Conservation (phyloP, 2,888 invertebrate genomes). For the Conus canariensis region DNA sequence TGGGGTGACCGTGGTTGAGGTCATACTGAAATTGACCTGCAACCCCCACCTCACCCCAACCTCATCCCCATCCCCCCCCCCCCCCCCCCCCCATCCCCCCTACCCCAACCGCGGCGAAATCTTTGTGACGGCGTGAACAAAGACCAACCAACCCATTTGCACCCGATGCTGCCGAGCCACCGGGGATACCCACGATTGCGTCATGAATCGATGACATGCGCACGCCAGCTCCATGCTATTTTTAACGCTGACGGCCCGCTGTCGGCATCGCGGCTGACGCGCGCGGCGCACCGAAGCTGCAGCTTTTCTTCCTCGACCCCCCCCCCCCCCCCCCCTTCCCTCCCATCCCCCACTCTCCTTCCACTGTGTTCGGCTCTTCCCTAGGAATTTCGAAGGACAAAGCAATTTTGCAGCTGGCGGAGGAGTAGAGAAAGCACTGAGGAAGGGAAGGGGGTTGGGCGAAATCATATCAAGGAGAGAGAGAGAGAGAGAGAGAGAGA, state of each 20-base stretch:
- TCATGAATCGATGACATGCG: constrained; percentile 6
- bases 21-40: background rate
- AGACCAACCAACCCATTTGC: background rate
- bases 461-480: background rate
- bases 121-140: background rate
- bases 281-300: background rate
- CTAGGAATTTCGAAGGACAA: background rate
- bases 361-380: background rate
- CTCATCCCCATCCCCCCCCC: background rate
- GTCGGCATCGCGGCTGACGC: constrained; percentile 32
- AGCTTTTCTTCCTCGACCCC: background rate
- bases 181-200: constrained; percentile 26
- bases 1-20: background rate
- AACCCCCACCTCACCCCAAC: background rate
- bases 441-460: background rate
- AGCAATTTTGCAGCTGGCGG: background rate
- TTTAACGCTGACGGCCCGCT: constrained; percentile 42
- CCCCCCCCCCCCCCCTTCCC: background rate
- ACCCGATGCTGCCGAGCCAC: background rate
- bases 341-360: background rate
- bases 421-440: background rate
- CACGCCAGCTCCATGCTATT: constrained; percentile 25
- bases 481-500: background rate
- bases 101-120: background rate
- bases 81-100: background rate